Evolutionary conservation across 2,113 vertebrate genomes (phyloP).

Genomic region (Donacobius atricapilla): DNA sequence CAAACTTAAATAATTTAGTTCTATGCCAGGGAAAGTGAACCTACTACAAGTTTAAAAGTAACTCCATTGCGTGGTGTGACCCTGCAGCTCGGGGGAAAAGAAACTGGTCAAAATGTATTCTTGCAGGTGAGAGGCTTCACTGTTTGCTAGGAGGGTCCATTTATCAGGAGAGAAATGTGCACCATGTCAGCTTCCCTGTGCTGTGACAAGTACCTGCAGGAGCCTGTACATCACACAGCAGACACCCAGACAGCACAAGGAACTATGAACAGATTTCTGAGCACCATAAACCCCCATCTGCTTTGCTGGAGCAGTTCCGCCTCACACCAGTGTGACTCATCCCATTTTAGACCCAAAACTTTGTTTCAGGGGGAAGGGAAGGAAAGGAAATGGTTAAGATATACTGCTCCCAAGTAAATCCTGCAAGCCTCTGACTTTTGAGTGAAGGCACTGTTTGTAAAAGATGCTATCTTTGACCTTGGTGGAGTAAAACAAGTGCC

Average conservation of each 20-base stretch:
- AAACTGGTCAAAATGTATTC: neutral
- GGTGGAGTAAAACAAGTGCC: conserved; percentile 32
- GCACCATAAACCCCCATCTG: conserved; percentile 2
- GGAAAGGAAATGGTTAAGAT: neutral
- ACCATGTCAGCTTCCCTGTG: conserved; percentile 8
- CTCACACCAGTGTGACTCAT: neutral
- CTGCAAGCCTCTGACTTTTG: neutral
- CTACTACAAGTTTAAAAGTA: neutral
- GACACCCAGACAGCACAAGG: neutral
- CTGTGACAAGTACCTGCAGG: conserved; percentile 19
- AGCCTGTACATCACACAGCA: conserved; percentile 35
- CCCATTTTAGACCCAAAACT: conserved; percentile 6
- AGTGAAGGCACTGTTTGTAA: neutral
- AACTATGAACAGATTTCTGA: conserved; percentile 45
- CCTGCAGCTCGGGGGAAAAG: conserved; percentile 1
- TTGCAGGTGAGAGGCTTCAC: neutral
- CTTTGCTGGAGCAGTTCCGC: conserved; percentile 16
- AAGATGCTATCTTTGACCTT: conserved; percentile 50
- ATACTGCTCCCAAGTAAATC: neutral
- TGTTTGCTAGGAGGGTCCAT: neutral
- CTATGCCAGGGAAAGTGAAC: neutral
- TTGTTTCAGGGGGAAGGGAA: neutral
- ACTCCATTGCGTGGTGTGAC: neutral
- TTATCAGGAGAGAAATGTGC: conserved; percentile 24
- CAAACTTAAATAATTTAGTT: conserved; percentile 29